phyloP scores from a whole-genome alignment of 2,113 vertebrate species.

The Oreamnos americanus region DNA sequence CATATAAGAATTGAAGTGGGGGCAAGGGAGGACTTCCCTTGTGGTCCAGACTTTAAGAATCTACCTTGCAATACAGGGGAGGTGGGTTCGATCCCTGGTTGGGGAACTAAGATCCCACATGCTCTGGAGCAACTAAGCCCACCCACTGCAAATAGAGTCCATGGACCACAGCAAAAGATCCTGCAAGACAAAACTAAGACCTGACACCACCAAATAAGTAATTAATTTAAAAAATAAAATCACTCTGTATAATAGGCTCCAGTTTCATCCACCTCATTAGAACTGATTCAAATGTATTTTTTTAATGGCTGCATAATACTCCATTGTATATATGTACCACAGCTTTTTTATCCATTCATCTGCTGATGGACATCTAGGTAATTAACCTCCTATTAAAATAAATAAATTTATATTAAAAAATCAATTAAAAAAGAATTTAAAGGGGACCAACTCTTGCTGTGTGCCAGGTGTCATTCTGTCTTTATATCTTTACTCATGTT shows the following conservation, averaged over 20 bases:
- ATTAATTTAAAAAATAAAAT: background rate
- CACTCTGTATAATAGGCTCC: too few relatives aligned
- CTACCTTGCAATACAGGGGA: background rate
- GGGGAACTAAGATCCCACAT: background rate
- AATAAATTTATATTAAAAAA: too few relatives aligned
- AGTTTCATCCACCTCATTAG: too few relatives aligned
- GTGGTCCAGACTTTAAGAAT: background rate
- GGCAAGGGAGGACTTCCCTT: background rate
- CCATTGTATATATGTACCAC: too few relatives aligned
- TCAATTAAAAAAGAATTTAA: background rate
- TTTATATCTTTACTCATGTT: background rate
- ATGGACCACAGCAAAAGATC: background rate
- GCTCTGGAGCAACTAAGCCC: background rate
- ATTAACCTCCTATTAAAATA: too few relatives aligned
- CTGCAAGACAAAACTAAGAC: background rate
- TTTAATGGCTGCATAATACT: too few relatives aligned
- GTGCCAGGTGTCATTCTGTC: too few relatives aligned
- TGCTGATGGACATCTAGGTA: too few relatives aligned
- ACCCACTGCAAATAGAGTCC: background rate
- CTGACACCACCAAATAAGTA: background rate
- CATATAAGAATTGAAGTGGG: background rate
- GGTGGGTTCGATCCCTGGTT: background rate
- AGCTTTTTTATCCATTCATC: too few relatives aligned
- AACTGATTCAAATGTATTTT: too few relatives aligned
- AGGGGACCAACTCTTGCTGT: background rate